Evolutionary conservation across 1,140 invertebrate species (phyloP), one percentile per base, ranked within the genome.

Genomic region (Hylaeus volcanicus): DNA sequence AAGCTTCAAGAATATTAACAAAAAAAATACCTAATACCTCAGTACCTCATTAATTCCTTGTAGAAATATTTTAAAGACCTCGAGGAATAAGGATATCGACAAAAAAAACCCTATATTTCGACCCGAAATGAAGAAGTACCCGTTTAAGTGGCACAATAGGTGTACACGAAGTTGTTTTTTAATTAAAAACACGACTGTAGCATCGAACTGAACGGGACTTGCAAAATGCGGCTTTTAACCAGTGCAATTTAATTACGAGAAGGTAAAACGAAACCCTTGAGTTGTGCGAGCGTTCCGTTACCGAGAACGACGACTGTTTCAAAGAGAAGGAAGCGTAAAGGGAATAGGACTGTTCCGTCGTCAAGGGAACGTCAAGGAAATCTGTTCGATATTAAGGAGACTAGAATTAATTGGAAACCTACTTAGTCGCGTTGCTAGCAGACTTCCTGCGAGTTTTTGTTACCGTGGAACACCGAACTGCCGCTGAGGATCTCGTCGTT

Each of bases 171-270:
- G 37, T 1, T 4, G 43, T 14, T 41, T 15, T 5, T 8, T 14
- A 15, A 6, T 56, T 56, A 5, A 2, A 70, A 3, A 5, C 6
- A 11, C 11, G 39, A n/a, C 15, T 12, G 2, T 9, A 9, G 4
- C 26, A 6, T 43, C 3, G 43, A 53, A 60, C 3, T 26, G 9
- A 41, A 60, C 4, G 72, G 55, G 15, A 53, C 72, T 9, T 45
- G 43, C 37, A 61, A 71, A 77, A 77, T 53, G 37, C 15, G 12
- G 41, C 12, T 26, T 66, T 76, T 68, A 48, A 76, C 69, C 64
- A 58, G 41, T 6, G 37, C 1, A 14, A 71, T 78, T 78, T 78
- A 78, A 78, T 78, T 71, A 56, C 74, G 51, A 43, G 39, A 71
- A 60, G 1, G 43, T 3, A 41, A 60, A 60, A 77, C 43, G 75